phyloP scores from a whole-genome alignment of 2,888 invertebrate genomes.

The Agonopterix heracliana region DNA sequence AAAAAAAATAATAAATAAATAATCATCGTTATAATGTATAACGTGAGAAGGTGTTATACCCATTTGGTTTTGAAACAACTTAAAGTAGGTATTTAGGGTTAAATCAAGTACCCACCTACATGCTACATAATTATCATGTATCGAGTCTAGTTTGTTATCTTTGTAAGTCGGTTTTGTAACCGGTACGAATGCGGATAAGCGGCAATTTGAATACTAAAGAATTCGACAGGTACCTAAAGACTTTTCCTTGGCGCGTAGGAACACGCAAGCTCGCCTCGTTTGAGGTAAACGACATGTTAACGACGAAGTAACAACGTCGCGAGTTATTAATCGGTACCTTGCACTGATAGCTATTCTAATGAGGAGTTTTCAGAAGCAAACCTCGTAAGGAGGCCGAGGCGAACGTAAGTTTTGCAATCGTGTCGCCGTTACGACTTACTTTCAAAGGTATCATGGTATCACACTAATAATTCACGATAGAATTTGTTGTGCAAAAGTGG shows the following conservation, averaged over 20 bases:
- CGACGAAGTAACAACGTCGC: constrained; percentile 54
- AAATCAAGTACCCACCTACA: background rate
- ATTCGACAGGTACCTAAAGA: constrained; percentile 35
- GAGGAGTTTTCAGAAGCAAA: constrained; percentile 51
- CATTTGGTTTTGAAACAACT: no score
- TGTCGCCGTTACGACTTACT: constrained; percentile 16
- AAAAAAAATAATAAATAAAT: no score
- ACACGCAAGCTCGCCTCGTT: constrained; percentile 20
- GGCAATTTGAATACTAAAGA: constrained; percentile 56
- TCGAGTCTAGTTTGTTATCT: constrained; percentile 36
- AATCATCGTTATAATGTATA: no score
- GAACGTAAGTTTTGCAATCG: constrained; percentile 45
- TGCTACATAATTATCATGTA: background rate
- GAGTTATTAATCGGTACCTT: constrained; percentile 70
- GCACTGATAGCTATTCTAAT: constrained; percentile 74
- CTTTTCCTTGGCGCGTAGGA: constrained; percentile 46
- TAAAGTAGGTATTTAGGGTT: no score
- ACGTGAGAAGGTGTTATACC: no score
- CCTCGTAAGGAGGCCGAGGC: constrained; percentile 67
- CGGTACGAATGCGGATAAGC: constrained; percentile 45
- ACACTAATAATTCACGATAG: no score
- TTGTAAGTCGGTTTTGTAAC: constrained; percentile 42
- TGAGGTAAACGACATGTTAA: constrained; percentile 71
- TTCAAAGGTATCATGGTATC: constrained; percentile 14
- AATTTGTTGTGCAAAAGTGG: no score